Conservation (phyloP, 1,140 invertebrate species). For the Paraescarpia echinospica region DNA sequence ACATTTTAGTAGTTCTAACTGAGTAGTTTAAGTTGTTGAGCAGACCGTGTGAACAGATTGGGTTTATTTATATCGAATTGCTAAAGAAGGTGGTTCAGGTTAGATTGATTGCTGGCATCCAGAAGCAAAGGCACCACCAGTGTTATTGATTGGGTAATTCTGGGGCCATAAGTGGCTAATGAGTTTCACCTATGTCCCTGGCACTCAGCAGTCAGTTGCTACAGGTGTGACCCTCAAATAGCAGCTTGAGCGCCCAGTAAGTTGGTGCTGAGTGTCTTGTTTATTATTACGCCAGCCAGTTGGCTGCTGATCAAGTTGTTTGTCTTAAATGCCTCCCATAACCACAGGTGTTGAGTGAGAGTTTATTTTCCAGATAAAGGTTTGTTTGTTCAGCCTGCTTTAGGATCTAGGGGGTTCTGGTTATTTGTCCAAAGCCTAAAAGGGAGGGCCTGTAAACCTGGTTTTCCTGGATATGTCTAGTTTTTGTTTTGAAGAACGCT, state of each 20-base stretch:
- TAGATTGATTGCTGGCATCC: not conserved
- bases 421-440: not conserved
- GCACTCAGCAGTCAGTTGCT: not conserved
- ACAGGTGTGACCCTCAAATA: not conserved
- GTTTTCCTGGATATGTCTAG: too few relatives aligned
- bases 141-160: not conserved
- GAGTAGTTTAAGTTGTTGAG: not conserved
- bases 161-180: not conserved
- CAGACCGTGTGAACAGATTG: not conserved
- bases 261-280: not conserved
- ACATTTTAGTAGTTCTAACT: not conserved
- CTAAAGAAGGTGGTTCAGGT: not conserved
- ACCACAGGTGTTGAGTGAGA: not conserved
- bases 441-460: too few relatives aligned
- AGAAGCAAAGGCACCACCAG: not conserved
- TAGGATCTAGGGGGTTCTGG: not conserved
- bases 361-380: not conserved
- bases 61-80: not conserved
- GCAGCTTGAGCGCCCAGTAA: not conserved
- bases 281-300: not conserved
- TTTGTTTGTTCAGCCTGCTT: not conserved
- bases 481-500: too few relatives aligned
- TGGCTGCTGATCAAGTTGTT: not conserved
- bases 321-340: not conserved
- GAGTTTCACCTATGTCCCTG: not conserved